Conservation (phyloP, 2,113 vertebrate genomes). For the Ranitomeya imitator region DNA sequence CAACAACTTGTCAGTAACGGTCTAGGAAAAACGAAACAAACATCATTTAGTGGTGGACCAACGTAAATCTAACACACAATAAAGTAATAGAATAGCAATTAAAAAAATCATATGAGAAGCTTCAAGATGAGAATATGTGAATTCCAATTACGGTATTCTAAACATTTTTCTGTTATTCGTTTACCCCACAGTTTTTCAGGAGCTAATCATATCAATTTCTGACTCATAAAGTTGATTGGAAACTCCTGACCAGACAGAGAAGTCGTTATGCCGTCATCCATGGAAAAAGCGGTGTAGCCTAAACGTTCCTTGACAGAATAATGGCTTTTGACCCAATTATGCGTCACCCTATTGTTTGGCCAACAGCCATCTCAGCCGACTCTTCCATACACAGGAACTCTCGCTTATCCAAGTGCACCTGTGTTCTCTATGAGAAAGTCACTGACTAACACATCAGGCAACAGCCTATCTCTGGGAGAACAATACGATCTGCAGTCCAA, state of each 20-base stretch:
- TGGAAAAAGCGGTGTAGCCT: not conserved
- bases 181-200: not conserved
- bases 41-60: not conserved
- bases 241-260: not conserved
- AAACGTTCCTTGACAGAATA: too few species aligned
- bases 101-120: constrained; percentile 23
- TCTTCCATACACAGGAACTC: too few species aligned
- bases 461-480: too few species aligned
- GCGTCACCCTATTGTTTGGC: too few species aligned
- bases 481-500: too few species aligned
- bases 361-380: too few species aligned
- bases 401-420: too few species aligned
- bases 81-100: not conserved
- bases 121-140: constrained; percentile 17
- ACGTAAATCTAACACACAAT: not conserved
- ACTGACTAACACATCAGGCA: too few species aligned
- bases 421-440: too few species aligned
- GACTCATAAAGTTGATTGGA: constrained; percentile 24
- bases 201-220: not conserved
- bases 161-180: constrained; percentile 6
- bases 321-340: too few species aligned
- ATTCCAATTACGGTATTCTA: constrained; percentile 10
- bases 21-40: not conserved
- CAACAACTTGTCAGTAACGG: constrained; percentile 14
- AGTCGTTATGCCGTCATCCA: not conserved